These are phyloP conservation scores for Nesoenas mayeri DNA, from an alignment of 2,113 vertebrate species.

Conservation along the genomic window DNA sequence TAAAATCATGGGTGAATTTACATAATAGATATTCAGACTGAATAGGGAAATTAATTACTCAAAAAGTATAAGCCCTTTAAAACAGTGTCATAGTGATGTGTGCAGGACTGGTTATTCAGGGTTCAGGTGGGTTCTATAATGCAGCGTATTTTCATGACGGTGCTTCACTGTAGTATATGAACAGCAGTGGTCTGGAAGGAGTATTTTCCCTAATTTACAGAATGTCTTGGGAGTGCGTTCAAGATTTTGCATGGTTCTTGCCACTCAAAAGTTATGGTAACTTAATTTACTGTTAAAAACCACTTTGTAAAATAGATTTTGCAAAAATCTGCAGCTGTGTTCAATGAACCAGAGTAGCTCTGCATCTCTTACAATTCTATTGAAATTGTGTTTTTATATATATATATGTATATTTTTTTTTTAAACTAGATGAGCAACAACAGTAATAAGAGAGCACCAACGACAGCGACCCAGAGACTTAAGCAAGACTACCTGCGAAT, in stretches of 20 bases:
- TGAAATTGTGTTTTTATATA: background rate
- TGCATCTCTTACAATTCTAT: rapidly evolving
- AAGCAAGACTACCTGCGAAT: slow-evolving; percentile 98
- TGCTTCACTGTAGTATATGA: background rate
- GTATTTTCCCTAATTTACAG: no score
- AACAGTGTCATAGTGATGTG: background rate
- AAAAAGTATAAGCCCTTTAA: background rate
- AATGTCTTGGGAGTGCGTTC: no score
- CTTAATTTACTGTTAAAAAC: background rate
- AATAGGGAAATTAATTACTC: background rate
- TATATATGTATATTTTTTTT: background rate
- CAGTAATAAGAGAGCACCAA: slow-evolving; percentile 94
- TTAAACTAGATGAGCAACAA: slow-evolving; percentile 89
- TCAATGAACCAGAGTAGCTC: rapidly evolving
- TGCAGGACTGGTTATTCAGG: background rate
- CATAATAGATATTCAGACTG: background rate
- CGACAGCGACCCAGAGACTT: slow-evolving; percentile 94
- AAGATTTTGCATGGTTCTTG: background rate
- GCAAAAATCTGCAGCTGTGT: background rate
- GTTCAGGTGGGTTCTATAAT: background rate
- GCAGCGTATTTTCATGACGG: background rate
- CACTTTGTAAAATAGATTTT: background rate
- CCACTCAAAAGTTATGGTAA: background rate
- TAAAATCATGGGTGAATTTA: background rate
- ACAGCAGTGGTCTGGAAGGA: background rate